Conservation (phyloP, 2,113 vertebrate genomes). For the Piprites chloris region DNA sequence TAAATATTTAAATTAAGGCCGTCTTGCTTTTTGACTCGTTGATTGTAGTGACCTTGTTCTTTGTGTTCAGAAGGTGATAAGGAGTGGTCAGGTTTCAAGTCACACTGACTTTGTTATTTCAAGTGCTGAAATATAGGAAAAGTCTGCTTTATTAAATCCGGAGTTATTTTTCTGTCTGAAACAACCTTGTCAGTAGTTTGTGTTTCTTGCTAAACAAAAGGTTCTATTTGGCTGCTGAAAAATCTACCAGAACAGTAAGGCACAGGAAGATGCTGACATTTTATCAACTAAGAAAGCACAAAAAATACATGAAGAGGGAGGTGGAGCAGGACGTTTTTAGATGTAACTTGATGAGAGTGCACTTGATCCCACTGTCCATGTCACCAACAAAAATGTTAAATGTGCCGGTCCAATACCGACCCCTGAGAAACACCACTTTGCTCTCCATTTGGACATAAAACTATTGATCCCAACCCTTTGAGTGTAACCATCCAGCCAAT, state of each 20-base stretch:
- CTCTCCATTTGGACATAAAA: background rate
- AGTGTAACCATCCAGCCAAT: background rate
- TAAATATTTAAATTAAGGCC: background rate
- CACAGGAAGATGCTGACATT: background rate
- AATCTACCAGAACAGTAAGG: background rate
- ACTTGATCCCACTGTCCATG: background rate
- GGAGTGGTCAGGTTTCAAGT: background rate
- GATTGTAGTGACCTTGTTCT: background rate
- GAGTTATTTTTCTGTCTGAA: background rate
- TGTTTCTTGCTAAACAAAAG: background rate
- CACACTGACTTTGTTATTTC: background rate
- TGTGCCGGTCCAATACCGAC: rapidly evolving
- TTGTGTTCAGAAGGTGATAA: background rate
- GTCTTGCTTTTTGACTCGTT: background rate
- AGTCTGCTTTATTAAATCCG: background rate
- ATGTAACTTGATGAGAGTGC: background rate
- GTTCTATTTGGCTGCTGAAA: background rate
- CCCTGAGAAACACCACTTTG: background rate
- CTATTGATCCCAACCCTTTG: background rate
- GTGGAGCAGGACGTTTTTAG: too few relatives aligned
- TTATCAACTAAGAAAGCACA: background rate
- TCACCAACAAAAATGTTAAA: background rate
- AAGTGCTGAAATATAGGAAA: background rate
- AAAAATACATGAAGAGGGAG: too few relatives aligned
- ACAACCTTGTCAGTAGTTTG: background rate